These are phyloP conservation scores for Stenotaenia linearis DNA, from an alignment of 2,888 invertebrate species.

Conservation along the genomic window DNA sequence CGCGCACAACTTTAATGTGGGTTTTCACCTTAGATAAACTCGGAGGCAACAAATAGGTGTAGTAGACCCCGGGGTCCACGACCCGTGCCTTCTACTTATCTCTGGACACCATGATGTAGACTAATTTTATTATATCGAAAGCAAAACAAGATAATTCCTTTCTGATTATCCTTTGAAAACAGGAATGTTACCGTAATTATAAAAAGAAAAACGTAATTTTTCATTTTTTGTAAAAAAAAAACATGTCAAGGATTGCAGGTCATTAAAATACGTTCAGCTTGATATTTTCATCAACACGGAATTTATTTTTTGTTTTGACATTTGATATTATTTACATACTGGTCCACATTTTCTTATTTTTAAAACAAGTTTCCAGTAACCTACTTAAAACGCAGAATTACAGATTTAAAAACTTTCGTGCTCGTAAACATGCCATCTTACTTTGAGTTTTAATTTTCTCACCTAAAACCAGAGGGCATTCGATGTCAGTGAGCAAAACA, in stretches of 20 bases:
- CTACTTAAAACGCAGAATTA: background rate
- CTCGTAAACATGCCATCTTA: background rate
- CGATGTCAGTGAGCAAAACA: background rate
- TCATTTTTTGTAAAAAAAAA: too few species aligned
- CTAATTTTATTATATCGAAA: slow-evolving; percentile 10
- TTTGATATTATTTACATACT: background rate
- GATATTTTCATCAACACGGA: background rate
- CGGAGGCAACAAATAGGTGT: slow-evolving; percentile 4
- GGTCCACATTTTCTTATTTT: background rate
- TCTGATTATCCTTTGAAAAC: background rate
- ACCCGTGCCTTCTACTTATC: background rate
- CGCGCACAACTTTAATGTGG: slow-evolving; percentile 4
- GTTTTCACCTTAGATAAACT: slow-evolving; percentile 24
- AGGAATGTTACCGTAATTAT: background rate
- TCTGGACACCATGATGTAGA: background rate
- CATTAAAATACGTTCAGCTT: background rate
- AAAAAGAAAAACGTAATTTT: too few species aligned
- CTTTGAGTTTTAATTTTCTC: background rate
- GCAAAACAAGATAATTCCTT: slow-evolving; percentile 1
- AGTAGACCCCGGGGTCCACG: background rate
- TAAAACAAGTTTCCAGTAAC: background rate
- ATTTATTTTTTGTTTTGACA: background rate
- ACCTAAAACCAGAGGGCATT: slow-evolving; percentile 14
- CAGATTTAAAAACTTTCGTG: background rate
- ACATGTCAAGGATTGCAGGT: background rate